A percentile compares a stretch with the other conserved stretches of the same genome.
These are phyloP conservation scores for Cherax quadricarinatus DNA, from an alignment of 1,140 invertebrate species.

Conservation along the genomic window DNA sequence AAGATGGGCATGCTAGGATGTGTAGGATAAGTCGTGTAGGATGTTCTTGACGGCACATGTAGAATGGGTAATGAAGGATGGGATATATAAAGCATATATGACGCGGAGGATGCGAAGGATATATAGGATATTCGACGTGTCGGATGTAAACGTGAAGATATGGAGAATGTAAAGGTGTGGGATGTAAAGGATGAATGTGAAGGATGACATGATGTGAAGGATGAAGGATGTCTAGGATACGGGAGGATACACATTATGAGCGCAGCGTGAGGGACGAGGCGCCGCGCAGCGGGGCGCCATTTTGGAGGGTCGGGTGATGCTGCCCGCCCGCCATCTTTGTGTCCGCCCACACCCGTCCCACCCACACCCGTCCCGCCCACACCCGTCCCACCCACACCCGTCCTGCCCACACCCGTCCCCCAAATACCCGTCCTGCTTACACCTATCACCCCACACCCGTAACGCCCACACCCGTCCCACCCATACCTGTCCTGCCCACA, in stretches of 20 bases:
- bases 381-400: too few relatives aligned
- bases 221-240: background rate
- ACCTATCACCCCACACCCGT: background rate
- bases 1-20: too few relatives aligned
- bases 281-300: conserved; percentile 44
- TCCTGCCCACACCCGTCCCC: too few relatives aligned
- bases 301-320: conserved; percentile 31
- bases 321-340: conserved; percentile 41
- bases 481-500: too few relatives aligned
- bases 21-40: too few relatives aligned
- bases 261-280: conserved; percentile 28
- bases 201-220: background rate
- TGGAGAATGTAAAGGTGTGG: background rate
- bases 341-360: background rate
- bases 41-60: too few relatives aligned
- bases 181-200: too few relatives aligned
- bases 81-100: too few relatives aligned
- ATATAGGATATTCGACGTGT: too few relatives aligned
- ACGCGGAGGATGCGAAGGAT: too few relatives aligned
- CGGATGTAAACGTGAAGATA: background rate
- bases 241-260: conserved; percentile 1
- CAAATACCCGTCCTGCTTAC: background rate
- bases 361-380: background rate
- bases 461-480: too few relatives aligned
- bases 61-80: too few relatives aligned